Base-by-base conservation (phyloP, 2,113 vertebrate genomes). In the Pollimyrus isidori region DNA sequence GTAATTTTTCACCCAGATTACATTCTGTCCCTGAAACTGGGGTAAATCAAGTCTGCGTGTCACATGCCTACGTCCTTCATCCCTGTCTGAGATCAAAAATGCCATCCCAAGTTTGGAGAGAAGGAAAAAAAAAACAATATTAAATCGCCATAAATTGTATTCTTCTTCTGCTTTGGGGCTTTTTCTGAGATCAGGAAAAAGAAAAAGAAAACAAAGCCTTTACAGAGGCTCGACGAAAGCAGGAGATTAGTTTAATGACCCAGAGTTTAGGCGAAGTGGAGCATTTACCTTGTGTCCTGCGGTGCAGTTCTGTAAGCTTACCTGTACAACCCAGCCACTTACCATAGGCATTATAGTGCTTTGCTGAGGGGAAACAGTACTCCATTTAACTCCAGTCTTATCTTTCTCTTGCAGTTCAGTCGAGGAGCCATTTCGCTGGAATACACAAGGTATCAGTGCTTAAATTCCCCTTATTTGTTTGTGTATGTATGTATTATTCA, bases 371-470 rank as follows among this genome's bases (percentile, higher is more conserved):
- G 21, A 62, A n/a, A 35, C 30, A 30, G 23, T 50, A 13, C 48
- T 50, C 5, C 42, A n/a, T 82, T 50, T 87, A 90, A 86, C 6
- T 42, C 80, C 10, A 92, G 46, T 6, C 85, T 10, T 92, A 76
- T 93, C 92, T 92, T 92, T 89, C 92, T 95, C 94, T 94, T 95
- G 62, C 95, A 99, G 98, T 96, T 99, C 98, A 82, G 94, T 97
- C 87, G 98, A 99, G 93, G 98, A 99, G 87, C 98, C 98, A 82
- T 98, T 98, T 94, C 97, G 97, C 90, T 99, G 98, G 98, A 98
- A 98, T 90, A 94, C 97, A 88, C 97, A 98, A 99, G 98, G 98
- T 99, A 97, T 93, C 42, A 53, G 23, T 19, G 4, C 26, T 52
- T 86, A 86, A 53, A 46, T 45, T 65, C n/a, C 53, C 5, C 15